These are phyloP conservation scores for Platerodrilus igneus DNA, from an alignment of 2,888 invertebrate species.

Conservation along the genomic window DNA sequence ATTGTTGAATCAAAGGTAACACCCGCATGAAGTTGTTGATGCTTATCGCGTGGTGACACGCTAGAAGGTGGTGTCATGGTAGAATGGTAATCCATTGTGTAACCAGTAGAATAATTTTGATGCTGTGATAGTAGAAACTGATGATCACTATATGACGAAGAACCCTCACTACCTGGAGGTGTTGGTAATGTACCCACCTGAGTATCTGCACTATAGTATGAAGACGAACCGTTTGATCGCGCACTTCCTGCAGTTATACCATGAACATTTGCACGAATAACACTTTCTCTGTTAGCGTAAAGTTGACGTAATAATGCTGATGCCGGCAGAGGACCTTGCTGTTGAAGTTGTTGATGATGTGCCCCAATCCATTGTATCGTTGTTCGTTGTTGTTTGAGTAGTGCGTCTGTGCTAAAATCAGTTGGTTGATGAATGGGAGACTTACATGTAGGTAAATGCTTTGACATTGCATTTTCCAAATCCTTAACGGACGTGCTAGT, in stretches of 20 bases:
- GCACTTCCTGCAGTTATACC: constrained; percentile 51
- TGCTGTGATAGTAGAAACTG: constrained; percentile 55
- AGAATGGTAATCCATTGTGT: constrained; percentile 78
- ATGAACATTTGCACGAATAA: constrained; percentile 82
- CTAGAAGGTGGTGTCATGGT: constrained; percentile 98
- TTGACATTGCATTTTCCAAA: constrained; percentile 94
- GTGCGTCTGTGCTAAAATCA: constrained; percentile 81
- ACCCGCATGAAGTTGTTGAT: constrained; percentile 56
- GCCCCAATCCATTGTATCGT: constrained; percentile 94
- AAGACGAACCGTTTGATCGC: constrained; percentile 39
- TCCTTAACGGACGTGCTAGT: constrained; percentile 73
- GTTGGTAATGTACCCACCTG: constrained; percentile 78
- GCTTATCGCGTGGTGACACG: constrained; percentile 87
- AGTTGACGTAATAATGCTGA: constrained; percentile 84
- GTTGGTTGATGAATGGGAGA: constrained; percentile 68
- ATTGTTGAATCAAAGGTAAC: constrained; percentile 50
- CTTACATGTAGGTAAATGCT: constrained; percentile 71
- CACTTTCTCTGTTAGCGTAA: constrained; percentile 91
- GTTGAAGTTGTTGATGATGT: constrained; percentile 61
- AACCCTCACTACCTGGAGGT: constrained; percentile 84
- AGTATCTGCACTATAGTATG: constrained; percentile 52
- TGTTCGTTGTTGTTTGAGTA: constrained; percentile 74
- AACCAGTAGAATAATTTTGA: constrained; percentile 58
- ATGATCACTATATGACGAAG: constrained; percentile 66
- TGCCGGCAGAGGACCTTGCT: constrained; percentile 67